These are phyloP conservation scores for Ammodytes marinus DNA, from an alignment of 2,113 vertebrate genomes.

Conservation along the genomic window DNA sequence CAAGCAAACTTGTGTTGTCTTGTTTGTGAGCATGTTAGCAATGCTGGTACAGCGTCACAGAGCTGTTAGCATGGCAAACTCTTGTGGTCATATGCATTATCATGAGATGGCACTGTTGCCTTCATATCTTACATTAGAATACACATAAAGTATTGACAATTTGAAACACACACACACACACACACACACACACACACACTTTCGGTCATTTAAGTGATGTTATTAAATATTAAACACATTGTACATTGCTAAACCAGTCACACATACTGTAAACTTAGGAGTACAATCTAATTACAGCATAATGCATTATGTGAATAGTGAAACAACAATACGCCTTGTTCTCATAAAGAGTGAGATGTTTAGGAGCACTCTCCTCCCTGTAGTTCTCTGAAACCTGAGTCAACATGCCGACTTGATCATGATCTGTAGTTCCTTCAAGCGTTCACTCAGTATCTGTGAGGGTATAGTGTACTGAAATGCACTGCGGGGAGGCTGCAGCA, in stretches of 20 bases:
- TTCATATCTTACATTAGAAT: neutral
- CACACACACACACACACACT: neutral
- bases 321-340: neutral
- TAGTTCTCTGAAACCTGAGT: neutral
- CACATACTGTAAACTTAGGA: neutral
- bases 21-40: neutral
- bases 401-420: slow-evolving; percentile 10
- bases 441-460: slow-evolving; percentile 16
- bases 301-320: neutral
- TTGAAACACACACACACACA: neutral
- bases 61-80: neutral
- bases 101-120: neutral
- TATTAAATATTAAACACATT: slow-evolving; percentile 37
- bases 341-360: neutral
- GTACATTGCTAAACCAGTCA: neutral
- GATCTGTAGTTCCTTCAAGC: slow-evolving; percentile 44
- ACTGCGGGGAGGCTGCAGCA: slow-evolving; percentile 41
- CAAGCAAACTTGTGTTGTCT: slow-evolving; percentile 36
- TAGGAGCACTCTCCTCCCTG: neutral
- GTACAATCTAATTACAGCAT: slow-evolving; percentile 12
- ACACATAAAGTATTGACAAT: neutral
- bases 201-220: neutral
- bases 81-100: neutral
- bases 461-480: slow-evolving; percentile 27
- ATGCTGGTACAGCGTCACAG: neutral